phyloP scores from a whole-genome alignment of 2,797 vertebrate species.

The Erethizon dorsatum region DNA sequence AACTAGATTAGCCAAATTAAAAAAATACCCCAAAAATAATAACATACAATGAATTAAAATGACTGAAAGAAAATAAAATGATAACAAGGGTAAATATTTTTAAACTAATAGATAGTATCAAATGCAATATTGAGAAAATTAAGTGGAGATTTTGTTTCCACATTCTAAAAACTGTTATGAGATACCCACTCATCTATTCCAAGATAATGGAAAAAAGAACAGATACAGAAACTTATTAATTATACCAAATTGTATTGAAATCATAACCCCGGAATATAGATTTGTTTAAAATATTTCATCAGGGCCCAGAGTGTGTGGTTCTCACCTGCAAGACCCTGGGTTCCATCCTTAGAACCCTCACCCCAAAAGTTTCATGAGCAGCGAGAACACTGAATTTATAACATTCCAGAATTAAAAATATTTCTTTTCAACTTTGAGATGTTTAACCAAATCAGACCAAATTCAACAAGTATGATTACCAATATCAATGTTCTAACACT shows the following conservation, averaged over 20 bases:
- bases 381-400: slow-evolving; percentile 57
- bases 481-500: neutral
- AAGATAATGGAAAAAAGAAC: slow-evolving; percentile 11
- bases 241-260: slow-evolving; percentile 14
- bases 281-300: slow-evolving; percentile 50
- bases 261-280: slow-evolving; percentile 5
- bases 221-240: slow-evolving; percentile 35
- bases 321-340: neutral
- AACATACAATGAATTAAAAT: slow-evolving; percentile 37
- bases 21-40: neutral
- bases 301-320: neutral
- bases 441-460: slow-evolving; percentile 60
- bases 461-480: slow-evolving; percentile 18
- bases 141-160: slow-evolving; percentile 35
- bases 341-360: neutral
- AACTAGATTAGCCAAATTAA: slow-evolving; percentile 51
- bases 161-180: slow-evolving; percentile 33
- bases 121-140: slow-evolving; percentile 51
- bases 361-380: neutral
- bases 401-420: slow-evolving; percentile 42
- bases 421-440: slow-evolving; percentile 43
- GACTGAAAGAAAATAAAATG: slow-evolving; percentile 30
- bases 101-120: neutral
- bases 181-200: neutral
- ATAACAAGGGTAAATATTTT: neutral